Percentiles rank a stretch among this genome's conserved stretches.
phyloP scores from a whole-genome alignment of 2,113 vertebrate species.

The Grammomys dolichurus region DNA sequence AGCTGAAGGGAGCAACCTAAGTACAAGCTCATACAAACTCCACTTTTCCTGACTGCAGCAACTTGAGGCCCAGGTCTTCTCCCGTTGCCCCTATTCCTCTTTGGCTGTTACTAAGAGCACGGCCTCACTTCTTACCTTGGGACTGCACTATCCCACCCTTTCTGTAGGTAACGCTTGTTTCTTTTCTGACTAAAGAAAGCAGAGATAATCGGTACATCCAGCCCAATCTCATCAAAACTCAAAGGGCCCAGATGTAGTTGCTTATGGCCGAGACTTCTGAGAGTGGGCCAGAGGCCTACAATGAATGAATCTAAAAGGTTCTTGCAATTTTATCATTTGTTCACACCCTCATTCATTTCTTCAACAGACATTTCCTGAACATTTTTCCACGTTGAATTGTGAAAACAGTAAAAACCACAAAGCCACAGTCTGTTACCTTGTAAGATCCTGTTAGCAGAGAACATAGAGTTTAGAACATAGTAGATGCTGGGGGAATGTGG shows the following conservation, averaged over 20 bases:
- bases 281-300: not conserved
- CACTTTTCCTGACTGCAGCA: not conserved
- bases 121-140: not conserved
- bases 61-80: too few species aligned
- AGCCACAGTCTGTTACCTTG: not conserved
- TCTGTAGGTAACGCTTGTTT: not conserved
- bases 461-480: not conserved
- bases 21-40: not conserved
- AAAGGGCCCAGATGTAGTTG: not conserved
- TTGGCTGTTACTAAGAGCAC: not conserved
- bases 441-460: not conserved
- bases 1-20: not conserved
- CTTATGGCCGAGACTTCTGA: not conserved
- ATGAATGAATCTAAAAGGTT: not conserved
- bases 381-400: not conserved
- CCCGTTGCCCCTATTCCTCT: not conserved
- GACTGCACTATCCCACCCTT: not conserved
- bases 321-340: not conserved
- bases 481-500: not conserved
- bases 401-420: not conserved
- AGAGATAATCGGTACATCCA: not conserved
- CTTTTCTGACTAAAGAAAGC: not conserved
- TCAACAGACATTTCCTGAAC: slow-evolving; percentile 11
- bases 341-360: not conserved
- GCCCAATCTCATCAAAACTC: not conserved